These are phyloP conservation scores for Sinella curviseta DNA, from an alignment of 1,140 invertebrate species.

Conservation along the genomic window DNA sequence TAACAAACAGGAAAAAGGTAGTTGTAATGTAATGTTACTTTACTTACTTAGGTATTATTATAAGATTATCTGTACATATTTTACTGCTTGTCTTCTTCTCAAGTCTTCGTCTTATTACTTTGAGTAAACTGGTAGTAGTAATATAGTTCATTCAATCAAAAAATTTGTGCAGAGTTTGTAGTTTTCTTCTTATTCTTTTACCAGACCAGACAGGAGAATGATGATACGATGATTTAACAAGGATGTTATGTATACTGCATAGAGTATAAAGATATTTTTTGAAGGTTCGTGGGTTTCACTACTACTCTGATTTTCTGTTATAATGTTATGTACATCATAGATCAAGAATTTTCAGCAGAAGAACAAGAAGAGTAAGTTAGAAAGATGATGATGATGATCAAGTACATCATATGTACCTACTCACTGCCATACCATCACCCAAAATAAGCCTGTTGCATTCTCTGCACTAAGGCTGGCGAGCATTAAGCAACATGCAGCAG, in stretches of 20 bases:
- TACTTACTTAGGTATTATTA: too few relatives aligned
- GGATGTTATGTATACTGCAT: neutral
- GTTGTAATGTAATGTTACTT: too few relatives aligned
- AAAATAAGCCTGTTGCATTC: constrained; percentile 8
- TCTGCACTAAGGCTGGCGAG: neutral
- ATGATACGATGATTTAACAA: neutral
- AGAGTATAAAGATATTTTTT: neutral
- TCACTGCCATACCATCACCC: too few relatives aligned
- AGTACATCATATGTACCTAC: constrained; percentile 22
- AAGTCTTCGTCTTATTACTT: neutral
- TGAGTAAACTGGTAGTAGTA: neutral
- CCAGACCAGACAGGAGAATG: neutral
- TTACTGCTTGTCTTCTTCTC: neutral
- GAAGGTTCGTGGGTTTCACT: constrained; percentile 4
- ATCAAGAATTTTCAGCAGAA: too few relatives aligned
- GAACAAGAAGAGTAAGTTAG: too few relatives aligned
- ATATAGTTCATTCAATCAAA: neutral
- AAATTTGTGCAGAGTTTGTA: neutral
- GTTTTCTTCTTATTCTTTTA: neutral
- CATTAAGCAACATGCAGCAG: too few relatives aligned
- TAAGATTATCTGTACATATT: neutral
- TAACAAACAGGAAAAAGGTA: neutral
- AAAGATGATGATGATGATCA: too few relatives aligned
- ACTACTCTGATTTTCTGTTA: neutral
- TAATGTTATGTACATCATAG: too few relatives aligned